Base-by-base conservation (phyloP, 2,888 invertebrate genomes). In the Serrognathus titanus region DNA sequence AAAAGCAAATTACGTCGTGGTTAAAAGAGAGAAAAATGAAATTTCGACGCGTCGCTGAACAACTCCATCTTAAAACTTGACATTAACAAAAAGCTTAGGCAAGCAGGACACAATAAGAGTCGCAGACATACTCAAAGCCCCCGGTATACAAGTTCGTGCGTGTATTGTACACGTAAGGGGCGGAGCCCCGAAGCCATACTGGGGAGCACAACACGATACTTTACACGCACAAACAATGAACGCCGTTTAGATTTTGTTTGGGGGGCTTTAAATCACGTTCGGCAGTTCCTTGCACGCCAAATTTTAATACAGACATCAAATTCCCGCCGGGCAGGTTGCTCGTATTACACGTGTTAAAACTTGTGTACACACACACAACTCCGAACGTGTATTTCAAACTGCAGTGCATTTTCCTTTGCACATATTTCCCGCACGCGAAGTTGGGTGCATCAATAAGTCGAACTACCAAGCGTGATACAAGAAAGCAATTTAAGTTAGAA, bases 401-500 rank as follows among this genome's bases (percentile, higher is more conserved):
- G 11, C 9, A 41, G 8, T 8, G 20, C 9, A 43, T 9, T 43
- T 43, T 13, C 13, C n/a, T 10, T n/a, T 16, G 43, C 12, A 9
- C 20, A 12, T 39, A n/a, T 39, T 39, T 12, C 39, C 16, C 12
- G 36, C 16, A 49, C 49, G 20, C 16, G 11, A 11, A 20, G 38
- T 20, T 35, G 16, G 49, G 39, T 49, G 48, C 48, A 57, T 54
- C 57, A 57, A 57, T 57, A 57, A 57, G 57, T 57, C 37, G 52
- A 55, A 43, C 43, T 41, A 41, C 47, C 40, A 54, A 57, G 54
- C 57, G 58, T 58, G 58, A 58, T 40, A 55, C 47, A 43, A 48
- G 31, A 37, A 55, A 45, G 51, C 54, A 58, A 58, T 58, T 55
- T 55, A 58, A 58, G 58, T 58, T 55, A 11, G 58, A 55, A 58